A percentile compares a stretch with the other conserved stretches of the same genome.
Evolutionary conservation across 2,888 invertebrate genomes (phyloP).

Genomic region (Euspilapteryx auroguttella): DNA sequence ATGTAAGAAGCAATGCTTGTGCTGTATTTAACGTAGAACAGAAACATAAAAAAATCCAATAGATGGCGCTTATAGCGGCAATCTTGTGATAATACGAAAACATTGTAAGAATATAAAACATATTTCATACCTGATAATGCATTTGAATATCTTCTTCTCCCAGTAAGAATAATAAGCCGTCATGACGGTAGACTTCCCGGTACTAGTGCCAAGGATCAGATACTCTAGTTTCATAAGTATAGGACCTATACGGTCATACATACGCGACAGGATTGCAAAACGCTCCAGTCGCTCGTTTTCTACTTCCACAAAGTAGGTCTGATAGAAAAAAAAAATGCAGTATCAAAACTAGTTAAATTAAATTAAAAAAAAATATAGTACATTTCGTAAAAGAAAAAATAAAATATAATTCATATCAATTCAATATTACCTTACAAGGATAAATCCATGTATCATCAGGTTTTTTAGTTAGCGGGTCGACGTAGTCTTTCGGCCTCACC

Average conservation of each 20-base stretch:
- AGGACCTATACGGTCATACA: conserved; percentile 81
- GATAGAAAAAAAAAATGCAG: conserved; percentile 6
- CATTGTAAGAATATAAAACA: too few relatives aligned
- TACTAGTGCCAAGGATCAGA: conserved; percentile 76
- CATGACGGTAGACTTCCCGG: conserved; percentile 75
- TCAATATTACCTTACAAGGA: conserved; percentile 53
- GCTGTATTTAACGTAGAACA: too few relatives aligned
- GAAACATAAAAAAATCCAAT: too few relatives aligned
- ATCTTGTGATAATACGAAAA: too few relatives aligned
- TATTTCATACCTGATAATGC: conserved; percentile 27
- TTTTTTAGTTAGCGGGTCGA: conserved; percentile 25
- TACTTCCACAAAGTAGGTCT: conserved; percentile 74
- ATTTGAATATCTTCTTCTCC: conserved; percentile 76
- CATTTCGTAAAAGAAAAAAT: too few relatives aligned
- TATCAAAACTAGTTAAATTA: too few relatives aligned
- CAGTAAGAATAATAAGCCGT: conserved; percentile 76
- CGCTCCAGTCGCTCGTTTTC: conserved; percentile 70
- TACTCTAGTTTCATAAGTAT: conserved; percentile 85
- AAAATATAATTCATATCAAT: too few relatives aligned
- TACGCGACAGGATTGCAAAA: conserved; percentile 66
- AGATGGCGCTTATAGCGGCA: too few relatives aligned
- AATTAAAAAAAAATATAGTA: too few relatives aligned
- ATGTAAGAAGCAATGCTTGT: too few relatives aligned
- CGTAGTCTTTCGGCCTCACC: conserved; percentile 25
- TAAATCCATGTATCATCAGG: conserved; percentile 37